Conservation (phyloP, 1,140 invertebrate species). For the Papilio polyxenes region DNA sequence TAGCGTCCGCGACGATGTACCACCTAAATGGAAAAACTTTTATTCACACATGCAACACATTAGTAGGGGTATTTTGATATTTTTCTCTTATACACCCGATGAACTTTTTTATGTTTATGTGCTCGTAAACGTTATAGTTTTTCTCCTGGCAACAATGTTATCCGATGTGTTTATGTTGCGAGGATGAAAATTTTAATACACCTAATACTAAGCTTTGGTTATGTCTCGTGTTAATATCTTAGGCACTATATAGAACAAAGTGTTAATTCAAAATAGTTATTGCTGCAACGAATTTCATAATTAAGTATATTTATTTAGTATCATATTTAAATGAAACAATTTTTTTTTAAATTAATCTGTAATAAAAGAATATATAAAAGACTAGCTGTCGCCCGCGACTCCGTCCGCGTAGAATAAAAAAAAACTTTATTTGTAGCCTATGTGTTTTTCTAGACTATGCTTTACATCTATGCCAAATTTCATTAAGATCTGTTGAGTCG, state of each 20-base stretch:
- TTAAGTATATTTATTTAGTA: background rate
- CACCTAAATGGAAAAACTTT: constrained; percentile 77
- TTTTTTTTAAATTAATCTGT: too few species aligned
- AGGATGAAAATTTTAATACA: constrained; percentile 64
- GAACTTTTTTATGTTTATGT: constrained; percentile 78
- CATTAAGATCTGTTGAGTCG: too few species aligned
- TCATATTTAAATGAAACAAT: too few species aligned
- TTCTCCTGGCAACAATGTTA: constrained; percentile 61
- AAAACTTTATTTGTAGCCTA: too few species aligned
- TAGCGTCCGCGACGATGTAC: constrained; percentile 65
- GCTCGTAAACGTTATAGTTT: constrained; percentile 75
- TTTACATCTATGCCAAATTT: too few species aligned
- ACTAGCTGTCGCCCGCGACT: too few species aligned
- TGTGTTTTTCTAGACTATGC: too few species aligned
- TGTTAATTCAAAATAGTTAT: background rate
- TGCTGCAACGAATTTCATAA: background rate
- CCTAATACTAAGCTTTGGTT: constrained; percentile 38
- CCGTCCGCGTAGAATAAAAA: too few species aligned
- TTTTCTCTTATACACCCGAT: constrained; percentile 62
- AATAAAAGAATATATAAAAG: too few species aligned
- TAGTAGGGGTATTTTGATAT: constrained; percentile 72
- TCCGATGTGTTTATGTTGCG: constrained; percentile 64
- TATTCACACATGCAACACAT: constrained; percentile 72
- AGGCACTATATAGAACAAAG: background rate
- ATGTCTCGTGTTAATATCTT: background rate